These are phyloP conservation scores for Pelochelys cantorii DNA, from an alignment of 2,797 vertebrate species.

Conservation along the genomic window DNA sequence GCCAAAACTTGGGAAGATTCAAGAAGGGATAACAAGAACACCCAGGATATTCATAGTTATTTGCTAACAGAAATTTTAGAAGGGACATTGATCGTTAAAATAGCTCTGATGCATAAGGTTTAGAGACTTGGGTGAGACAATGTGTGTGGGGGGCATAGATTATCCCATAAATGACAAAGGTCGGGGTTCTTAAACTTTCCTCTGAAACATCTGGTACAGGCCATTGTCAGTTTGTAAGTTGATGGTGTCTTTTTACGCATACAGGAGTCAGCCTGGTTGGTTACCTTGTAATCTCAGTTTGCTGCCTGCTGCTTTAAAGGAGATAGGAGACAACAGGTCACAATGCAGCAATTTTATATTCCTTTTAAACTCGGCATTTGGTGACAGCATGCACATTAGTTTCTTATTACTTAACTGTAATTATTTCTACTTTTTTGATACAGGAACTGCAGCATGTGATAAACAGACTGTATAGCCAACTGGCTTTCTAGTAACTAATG, in stretches of 20 bases:
- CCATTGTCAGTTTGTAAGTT: not conserved
- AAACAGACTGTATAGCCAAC: not conserved
- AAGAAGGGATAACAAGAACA: not conserved
- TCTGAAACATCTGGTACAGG: not conserved
- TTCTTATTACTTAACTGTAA: not conserved
- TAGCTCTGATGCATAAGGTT: no score
- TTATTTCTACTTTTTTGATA: not conserved
- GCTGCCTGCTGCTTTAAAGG: not conserved
- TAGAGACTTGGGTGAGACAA: not conserved
- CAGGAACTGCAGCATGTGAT: not conserved
- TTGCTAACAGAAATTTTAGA: no score
- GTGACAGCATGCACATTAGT: not conserved
- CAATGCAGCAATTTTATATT: not conserved
- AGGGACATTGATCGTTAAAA: not conserved
- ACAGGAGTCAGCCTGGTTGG: not conserved
- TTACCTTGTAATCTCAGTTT: not conserved
- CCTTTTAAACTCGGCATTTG: not conserved
- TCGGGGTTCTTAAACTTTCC: not conserved
- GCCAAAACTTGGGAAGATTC: not conserved
- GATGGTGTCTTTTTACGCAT: not conserved
- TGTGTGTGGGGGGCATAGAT: not conserved
- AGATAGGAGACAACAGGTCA: not conserved
- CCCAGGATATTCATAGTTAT: not conserved
- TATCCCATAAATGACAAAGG: not conserved
- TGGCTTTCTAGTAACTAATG: not conserved